Conservation (phyloP, 2,797 vertebrate genomes). For the Diceros bicornis region DNA sequence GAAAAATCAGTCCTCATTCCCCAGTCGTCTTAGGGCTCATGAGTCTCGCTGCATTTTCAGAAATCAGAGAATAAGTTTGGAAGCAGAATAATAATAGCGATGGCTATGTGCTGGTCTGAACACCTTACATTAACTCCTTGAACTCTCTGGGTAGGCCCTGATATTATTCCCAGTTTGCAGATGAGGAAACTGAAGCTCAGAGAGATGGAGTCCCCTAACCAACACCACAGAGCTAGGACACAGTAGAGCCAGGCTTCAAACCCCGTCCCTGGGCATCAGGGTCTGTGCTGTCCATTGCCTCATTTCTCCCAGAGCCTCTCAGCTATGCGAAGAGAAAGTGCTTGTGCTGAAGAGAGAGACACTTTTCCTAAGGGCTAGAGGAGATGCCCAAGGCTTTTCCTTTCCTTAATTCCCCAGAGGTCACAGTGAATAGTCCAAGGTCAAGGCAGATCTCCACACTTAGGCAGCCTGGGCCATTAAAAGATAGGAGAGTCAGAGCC, state of each 20-base stretch:
- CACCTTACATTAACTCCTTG: neutral
- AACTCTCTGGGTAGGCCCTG: neutral
- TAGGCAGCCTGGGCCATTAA: neutral
- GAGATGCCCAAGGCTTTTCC: neutral
- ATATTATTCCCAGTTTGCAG: neutral
- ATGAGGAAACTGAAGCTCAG: neutral
- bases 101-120: neutral
- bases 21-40: neutral
- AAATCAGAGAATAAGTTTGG: neutral
- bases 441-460: neutral
- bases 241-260: neutral
- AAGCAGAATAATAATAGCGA: neutral
- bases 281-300: neutral
- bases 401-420: neutral
- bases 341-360: neutral
- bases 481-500: neutral
- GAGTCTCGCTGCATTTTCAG: neutral
- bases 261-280: neutral
- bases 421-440: neutral
- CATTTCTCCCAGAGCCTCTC: neutral
- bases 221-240: neutral
- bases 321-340: neutral
- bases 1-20: neutral
- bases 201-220: neutral
- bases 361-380: neutral